phyloP scores from a whole-genome alignment of 2,797 vertebrate species.

The Enteromius paludinosus region DNA sequence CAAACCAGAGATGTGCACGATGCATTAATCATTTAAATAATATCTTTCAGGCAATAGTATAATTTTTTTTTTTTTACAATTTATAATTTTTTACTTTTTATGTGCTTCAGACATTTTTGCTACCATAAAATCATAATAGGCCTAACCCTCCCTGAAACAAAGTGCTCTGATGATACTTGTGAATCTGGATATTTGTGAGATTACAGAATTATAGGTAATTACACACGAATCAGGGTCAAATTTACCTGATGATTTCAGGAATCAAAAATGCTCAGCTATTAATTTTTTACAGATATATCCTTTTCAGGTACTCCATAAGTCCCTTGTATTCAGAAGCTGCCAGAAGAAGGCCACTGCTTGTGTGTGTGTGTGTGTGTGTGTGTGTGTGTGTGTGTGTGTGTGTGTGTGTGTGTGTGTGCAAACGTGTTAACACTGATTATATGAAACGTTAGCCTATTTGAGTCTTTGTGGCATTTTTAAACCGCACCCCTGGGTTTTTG shows the following conservation, averaged over 20 bases:
- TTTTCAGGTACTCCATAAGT: conserved; percentile 1
- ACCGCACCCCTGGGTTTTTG: background rate
- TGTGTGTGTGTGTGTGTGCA: background rate
- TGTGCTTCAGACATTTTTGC: background rate
- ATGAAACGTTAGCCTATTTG: background rate
- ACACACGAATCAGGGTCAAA: background rate
- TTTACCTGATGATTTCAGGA: background rate
- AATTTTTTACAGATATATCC: background rate
- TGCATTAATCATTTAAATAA: background rate
- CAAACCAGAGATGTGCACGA: background rate
- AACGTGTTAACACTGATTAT: background rate
- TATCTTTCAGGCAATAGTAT: background rate
- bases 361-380: background rate
- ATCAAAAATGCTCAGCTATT: background rate
- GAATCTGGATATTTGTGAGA: background rate
- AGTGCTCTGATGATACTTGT: background rate
- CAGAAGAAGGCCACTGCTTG: conserved; percentile 25
- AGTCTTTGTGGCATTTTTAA: background rate
- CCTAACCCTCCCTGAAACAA: background rate
- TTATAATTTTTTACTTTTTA: background rate
- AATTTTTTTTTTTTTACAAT: too few relatives aligned
- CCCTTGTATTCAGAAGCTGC: conserved; percentile 9
- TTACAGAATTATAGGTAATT: background rate
- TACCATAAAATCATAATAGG: background rate
- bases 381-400: background rate